Evolutionary conservation across 1,140 invertebrate species (phyloP).

Genomic region (Macrobrachium nipponense): DNA sequence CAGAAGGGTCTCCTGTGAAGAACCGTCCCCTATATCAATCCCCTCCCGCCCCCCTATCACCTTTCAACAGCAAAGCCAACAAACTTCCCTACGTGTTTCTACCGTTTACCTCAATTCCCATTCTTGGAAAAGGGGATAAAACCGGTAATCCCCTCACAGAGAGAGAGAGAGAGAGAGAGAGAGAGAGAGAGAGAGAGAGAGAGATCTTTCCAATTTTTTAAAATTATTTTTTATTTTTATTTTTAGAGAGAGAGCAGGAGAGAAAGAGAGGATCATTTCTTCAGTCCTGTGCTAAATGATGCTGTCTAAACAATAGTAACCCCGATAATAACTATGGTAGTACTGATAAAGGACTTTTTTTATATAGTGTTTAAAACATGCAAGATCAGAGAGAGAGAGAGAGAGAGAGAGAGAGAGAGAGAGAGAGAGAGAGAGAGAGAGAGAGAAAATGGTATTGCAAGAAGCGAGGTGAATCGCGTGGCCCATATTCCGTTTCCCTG

Average conservation of each 20-base stretch:
- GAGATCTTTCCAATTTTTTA: too few relatives aligned
- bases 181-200: slow-evolving; percentile 27
- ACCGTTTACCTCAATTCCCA: too few relatives aligned
- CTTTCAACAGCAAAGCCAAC: too few relatives aligned
- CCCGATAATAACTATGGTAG: background rate
- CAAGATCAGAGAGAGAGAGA: slow-evolving; percentile 6
- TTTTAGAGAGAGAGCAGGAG: slow-evolving; percentile 24
- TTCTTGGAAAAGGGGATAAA: too few relatives aligned
- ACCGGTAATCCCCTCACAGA: background rate
- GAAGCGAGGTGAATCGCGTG: background rate
- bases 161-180: background rate
- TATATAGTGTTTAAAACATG: background rate
- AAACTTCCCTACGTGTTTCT: too few relatives aligned
- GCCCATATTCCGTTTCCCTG: too few relatives aligned
- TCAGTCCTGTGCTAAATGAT: too few relatives aligned
- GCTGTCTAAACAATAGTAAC: too few relatives aligned
- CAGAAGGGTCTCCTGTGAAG: too few relatives aligned
- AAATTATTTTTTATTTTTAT: too few relatives aligned
- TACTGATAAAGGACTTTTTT: background rate
- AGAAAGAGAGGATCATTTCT: background rate
- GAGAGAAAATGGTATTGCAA: background rate
- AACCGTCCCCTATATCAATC: too few relatives aligned
- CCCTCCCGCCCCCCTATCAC: too few relatives aligned
- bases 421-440: slow-evolving; percentile 13
- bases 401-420: slow-evolving; percentile 29